Base-by-base conservation (phyloP, 2,888 invertebrate species). In the Monopis laevigella region DNA sequence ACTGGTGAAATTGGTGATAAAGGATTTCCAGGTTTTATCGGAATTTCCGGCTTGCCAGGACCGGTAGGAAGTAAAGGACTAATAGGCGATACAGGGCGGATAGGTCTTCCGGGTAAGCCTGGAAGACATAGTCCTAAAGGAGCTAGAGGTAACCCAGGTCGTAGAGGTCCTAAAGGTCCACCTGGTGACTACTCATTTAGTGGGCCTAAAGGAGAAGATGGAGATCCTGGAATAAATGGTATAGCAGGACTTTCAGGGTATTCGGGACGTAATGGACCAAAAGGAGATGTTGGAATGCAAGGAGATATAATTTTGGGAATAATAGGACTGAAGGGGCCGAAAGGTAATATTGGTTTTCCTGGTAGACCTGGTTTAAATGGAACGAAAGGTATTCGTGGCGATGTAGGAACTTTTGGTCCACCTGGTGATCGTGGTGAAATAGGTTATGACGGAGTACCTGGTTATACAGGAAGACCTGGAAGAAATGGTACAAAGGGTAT, bases 271-370 rank as follows among this genome's bases (percentile, higher is more conserved):
- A 71, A 69, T 50, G 90, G 90, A 41, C 59, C 61, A 1, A 74
- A 72, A 50, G 90, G 90, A 28, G 73, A 78, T 44, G 67, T 81
- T 8, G 88, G 89, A 2, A 34, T 50, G 10, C 69, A 75, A 12
- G 43, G 52, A 17, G 82, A 86, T 50, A 83, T 84, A 11, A 44
- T 54, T 4, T 46, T 53, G 10, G 88, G 87, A 1, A 43, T 56
- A 14, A 85, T 84, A 53, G 92, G 92, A 43, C 67, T 75, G 40
- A 74, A 77, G 40, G 91, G 92, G 43, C 77, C 82, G 32, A 69
- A 67, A 35, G 92, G 92, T 48, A 70, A 82, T 11, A 57, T 69
- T 2, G 91, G 90, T 43, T 58, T 47, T 45, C 59, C 62, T 42
- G 86, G 82, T 34, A 62, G 59, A 49, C 51, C 55, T 12, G 88